Base-by-base conservation (phyloP, 1,140 invertebrate species). In the Chrysomallon squamiferum region DNA sequence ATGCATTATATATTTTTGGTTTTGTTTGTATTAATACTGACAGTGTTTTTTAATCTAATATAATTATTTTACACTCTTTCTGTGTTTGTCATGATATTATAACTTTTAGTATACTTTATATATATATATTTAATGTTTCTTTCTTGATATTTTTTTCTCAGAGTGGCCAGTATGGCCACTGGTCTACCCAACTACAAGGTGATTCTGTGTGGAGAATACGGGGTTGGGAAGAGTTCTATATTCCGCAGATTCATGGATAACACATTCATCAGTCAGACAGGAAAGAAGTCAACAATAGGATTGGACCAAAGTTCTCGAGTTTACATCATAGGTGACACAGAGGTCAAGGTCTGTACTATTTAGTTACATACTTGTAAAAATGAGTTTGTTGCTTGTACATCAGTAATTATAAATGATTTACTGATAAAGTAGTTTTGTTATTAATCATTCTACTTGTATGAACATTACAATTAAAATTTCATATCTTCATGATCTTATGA, bases 121-220 rank as follows among this genome's bases (percentile, higher is more conserved):
- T 38, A 38, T 38, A 15, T 38, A 15, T 38, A 7, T 38, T 38
- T 7, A 7, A 7, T 38, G 35, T 38, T 38, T 38, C 35, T 38
- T 38, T 38, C n/a, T n/a, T 47, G 1, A 20, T 47, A n/a, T 1
- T 47, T 65, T 52, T 60, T 63, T 71, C 72, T 25, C 69, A 78
- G 76, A 68, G 59, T 85, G 75, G 76, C 84, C 74, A 86, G 83
- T 72, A 84, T 86, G 86, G 87, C 84, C 56, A 76, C 84, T 69
- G 85, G 86, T 6, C 56, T 76, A 71, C 93, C 95, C 11, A 93
- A 93, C 77, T 92, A 95, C 80, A 97, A 97, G 90, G 93, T 97
- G 20, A 97, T 97, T 79, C 87, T 97, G 43, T 95, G 93, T 85
- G 95, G 95, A 30, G 95, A 97, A 88, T 97, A 94, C 87, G 95